phyloP scores from a whole-genome alignment of 2,113 vertebrate species.

The Pavo muticus region DNA sequence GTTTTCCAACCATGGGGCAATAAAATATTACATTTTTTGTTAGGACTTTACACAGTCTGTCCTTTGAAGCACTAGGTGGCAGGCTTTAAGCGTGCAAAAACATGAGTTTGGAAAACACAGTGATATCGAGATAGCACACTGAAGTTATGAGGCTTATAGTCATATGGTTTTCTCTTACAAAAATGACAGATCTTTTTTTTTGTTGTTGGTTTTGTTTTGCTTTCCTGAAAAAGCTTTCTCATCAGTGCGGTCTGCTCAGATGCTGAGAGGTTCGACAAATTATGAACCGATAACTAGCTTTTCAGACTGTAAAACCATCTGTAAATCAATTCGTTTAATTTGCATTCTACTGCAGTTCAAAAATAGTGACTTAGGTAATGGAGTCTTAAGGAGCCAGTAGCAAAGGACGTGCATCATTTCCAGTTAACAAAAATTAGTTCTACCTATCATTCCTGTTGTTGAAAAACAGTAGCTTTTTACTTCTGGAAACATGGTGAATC shows the following conservation, averaged over 20 bases:
- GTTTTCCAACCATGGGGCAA: background rate
- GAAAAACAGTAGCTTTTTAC: background rate
- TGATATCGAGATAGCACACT: background rate
- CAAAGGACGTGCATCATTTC: background rate
- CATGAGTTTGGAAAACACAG: background rate
- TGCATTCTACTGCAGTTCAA: conserved; percentile 17
- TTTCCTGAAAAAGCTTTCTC: background rate
- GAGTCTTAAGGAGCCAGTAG: background rate
- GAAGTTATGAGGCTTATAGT: background rate
- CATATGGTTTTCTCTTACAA: background rate
- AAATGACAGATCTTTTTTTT: background rate
- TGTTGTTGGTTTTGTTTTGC: background rate
- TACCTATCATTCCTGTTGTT: conserved; percentile 1
- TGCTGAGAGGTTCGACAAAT: background rate
- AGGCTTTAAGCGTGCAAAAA: conserved; percentile 29
- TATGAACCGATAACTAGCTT: background rate
- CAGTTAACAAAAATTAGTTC: conserved; percentile 27
- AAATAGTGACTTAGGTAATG: conserved; percentile 40
- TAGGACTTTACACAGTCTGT: background rate
- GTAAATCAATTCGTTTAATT: conserved; percentile 9
- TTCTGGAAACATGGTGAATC: conserved; percentile 1
- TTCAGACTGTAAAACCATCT: background rate
- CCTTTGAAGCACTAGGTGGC: conserved; percentile 59
- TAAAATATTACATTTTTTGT: background rate
- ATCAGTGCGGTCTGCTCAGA: background rate